Base-by-base conservation (phyloP, 2,888 invertebrate genomes). In the Volucella zonaria region DNA sequence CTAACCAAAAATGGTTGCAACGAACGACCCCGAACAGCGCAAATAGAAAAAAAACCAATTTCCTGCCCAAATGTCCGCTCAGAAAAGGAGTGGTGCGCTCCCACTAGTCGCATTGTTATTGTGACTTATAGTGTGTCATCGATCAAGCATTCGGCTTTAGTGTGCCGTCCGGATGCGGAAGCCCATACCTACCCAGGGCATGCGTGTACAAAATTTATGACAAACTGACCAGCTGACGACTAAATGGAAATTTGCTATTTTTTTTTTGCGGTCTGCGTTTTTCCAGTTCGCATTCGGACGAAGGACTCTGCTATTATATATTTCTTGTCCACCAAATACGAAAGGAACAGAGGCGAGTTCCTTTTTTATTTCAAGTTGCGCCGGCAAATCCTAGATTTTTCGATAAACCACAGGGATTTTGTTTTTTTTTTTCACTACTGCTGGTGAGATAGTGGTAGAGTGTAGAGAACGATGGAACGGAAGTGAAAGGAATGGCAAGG, bases 201-300 rank as follows among this genome's bases (percentile, higher is more conserved):
- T 85, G 85, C 62, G 77, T 80, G 85, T 81, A 81, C 80, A 85
- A 80, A 76, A 80, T 85, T 71, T 85, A 85, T 85, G 85, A 80
- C 80, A 68, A 73, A 80, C 56, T 79, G 31, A 70, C 77, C 74
- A 75, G 74, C 77, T 85, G 77, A 71, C 62, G 70, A 56, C 71
- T 75, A 67, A 82, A 79, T 86, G 77, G 68, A 86, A 86, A 67
- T 82, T 86, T 75, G 75, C 8, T 15, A 45, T 49, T 54, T 67
- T 61, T 59, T 42, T 79, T 67, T 47, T 59, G 61, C 43, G 38
- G 68, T 64, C 45, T 49, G 40, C 54, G 56, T 74, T 75, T 79
- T 70, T 43, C 52, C 38, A 56, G 40, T 54, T 14, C 4, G 14
- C 43, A 14, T 11, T 47, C 8, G n/a, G 8, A 51, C 58, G 61